Evolutionary conservation across 2,113 vertebrate genomes (phyloP).

Genomic region (Lepisosteus osseus): DNA sequence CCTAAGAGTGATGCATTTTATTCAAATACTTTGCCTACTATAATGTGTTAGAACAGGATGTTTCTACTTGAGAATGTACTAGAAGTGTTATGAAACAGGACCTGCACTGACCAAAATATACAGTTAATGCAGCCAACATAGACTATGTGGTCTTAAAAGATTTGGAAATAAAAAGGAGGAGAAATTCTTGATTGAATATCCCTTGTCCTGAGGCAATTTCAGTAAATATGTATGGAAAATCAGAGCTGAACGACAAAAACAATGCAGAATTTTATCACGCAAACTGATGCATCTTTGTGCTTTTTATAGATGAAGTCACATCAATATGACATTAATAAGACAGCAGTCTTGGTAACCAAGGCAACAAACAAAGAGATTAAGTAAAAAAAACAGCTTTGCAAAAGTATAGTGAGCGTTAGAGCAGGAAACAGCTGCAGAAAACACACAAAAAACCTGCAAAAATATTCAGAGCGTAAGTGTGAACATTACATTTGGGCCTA

Average conservation of each 20-base stretch:
- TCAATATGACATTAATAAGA: constrained; percentile 49
- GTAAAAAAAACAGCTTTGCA: constrained; percentile 23
- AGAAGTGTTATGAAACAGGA: too few relatives aligned
- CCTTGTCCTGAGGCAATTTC: background rate
- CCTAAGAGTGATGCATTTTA: too few relatives aligned
- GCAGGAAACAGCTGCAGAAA: background rate
- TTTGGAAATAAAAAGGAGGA: background rate
- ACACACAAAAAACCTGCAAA: background rate
- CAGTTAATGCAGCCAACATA: background rate
- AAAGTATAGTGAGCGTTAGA: background rate
- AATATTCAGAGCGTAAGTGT: constrained; percentile 1
- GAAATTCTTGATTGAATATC: constrained; percentile 1
- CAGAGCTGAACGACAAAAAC: background rate
- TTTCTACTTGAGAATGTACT: too few relatives aligned
- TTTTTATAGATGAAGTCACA: constrained; percentile 51
- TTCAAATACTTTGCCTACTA: too few relatives aligned
- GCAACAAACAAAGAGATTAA: constrained; percentile 54
- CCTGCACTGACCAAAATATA: too few relatives aligned
- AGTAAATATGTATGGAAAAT: constrained; percentile 3
- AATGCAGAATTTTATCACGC: constrained; percentile 33
- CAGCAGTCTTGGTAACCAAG: constrained; percentile 46
- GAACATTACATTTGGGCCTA: background rate
- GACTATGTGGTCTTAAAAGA: background rate
- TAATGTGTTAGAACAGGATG: too few relatives aligned
- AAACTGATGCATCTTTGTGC: constrained; percentile 23